A percentile compares a stretch with the other conserved stretches of the same genome.
Conservation (phyloP, 1,140 invertebrate genomes). For the Aphelenchoides besseyi region DNA sequence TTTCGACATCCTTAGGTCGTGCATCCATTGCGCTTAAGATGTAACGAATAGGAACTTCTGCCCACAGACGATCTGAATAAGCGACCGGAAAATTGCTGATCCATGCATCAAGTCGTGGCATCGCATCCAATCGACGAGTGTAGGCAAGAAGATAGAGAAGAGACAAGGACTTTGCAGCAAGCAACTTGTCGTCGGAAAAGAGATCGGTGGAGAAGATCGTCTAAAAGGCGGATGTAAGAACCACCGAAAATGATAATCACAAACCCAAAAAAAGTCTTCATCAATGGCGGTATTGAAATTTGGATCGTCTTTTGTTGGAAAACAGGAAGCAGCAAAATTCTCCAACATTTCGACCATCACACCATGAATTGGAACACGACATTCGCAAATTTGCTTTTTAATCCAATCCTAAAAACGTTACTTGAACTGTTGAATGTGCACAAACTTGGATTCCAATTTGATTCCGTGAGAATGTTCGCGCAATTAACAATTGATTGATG, state of each 20-base stretch:
- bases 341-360: slow-evolving; percentile 39
- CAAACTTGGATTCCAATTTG: slow-evolving; percentile 67
- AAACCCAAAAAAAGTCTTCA: slow-evolving; percentile 39
- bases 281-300: slow-evolving; percentile 39
- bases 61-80: slow-evolving; percentile 44
- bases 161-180: slow-evolving; percentile 34
- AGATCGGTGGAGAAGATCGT: slow-evolving; percentile 40
- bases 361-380: slow-evolving; percentile 33
- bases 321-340: slow-evolving; percentile 39
- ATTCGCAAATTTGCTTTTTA: slow-evolving; percentile 38
- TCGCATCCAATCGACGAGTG: slow-evolving; percentile 39
- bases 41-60: slow-evolving; percentile 41
- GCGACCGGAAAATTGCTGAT: slow-evolving; percentile 6
- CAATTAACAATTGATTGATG: slow-evolving; percentile 90
- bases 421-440: neutral
- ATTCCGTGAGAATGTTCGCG: slow-evolving; percentile 89
- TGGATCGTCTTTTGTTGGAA: slow-evolving; percentile 23
- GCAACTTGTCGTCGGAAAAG: slow-evolving; percentile 32
- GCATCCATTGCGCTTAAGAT: slow-evolving; percentile 30
- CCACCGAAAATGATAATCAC: neutral
- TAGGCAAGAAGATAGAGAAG: slow-evolving; percentile 40
- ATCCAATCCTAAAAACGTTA: slow-evolving; percentile 38
- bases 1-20: slow-evolving; percentile 31
- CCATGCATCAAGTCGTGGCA: neutral
- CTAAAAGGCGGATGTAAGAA: slow-evolving; percentile 23